Evolutionary conservation across 1,140 invertebrate species (phyloP).

Genomic region (Drosophila hydei): DNA sequence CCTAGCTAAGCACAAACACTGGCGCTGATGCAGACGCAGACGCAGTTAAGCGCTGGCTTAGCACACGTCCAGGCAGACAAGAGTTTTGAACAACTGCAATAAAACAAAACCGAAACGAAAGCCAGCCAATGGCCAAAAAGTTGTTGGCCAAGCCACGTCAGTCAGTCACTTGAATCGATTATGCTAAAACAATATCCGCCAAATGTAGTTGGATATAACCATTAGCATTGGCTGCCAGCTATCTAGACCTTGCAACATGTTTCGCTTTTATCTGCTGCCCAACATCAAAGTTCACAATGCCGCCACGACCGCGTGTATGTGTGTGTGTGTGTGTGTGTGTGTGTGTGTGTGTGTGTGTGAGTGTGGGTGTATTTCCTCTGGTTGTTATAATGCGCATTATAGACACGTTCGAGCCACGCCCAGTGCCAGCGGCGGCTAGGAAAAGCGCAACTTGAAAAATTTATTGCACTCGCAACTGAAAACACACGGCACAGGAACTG

Average conservation of each 20-base stretch:
- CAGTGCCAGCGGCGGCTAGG: conserved; percentile 31
- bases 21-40: conserved; percentile 6
- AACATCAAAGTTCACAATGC: conserved; percentile 58
- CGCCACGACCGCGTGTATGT: conserved; percentile 38
- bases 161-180: conserved; percentile 81
- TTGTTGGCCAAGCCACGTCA: conserved; percentile 38
- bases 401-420: conserved; percentile 68
- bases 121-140: conserved; percentile 16
- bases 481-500: conserved; percentile 41
- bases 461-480: conserved; percentile 70
- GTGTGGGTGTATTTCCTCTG: conserved; percentile 17
- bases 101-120: conserved; percentile 70
- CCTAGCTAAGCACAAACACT: conserved; percentile 47
- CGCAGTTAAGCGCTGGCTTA: conserved; percentile 52
- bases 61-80: conserved; percentile 60
- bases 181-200: conserved; percentile 83
- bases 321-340: conserved; percentile 33
- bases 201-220: conserved; percentile 63
- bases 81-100: conserved; percentile 72
- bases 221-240: conserved; percentile 41
- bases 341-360: conserved; percentile 5
- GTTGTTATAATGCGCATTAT: conserved; percentile 66
- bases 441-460: conserved; percentile 80
- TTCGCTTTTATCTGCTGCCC: conserved; percentile 61
- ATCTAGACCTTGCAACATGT: conserved; percentile 46